Percentiles rank a stretch among this genome's conserved stretches.
Conservation (phyloP, 1,140 invertebrate species). For the Melitaea cinxia region DNA sequence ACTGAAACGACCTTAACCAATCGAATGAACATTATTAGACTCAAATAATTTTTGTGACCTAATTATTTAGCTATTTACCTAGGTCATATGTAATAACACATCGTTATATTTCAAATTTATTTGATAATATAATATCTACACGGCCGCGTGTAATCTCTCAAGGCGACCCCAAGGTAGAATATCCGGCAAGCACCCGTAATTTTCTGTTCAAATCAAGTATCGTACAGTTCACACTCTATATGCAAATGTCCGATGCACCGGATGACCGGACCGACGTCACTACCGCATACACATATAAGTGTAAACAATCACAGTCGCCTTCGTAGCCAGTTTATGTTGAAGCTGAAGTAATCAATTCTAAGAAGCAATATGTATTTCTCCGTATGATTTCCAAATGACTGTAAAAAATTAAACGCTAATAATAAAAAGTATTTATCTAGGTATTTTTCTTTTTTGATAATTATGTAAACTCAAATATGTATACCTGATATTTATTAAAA, state of each 20-base stretch:
- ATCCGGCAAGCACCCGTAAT: constrained; percentile 32
- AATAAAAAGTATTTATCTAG: no score
- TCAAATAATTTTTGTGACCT: neutral
- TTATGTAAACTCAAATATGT: no score
- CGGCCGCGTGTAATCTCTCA: constrained; percentile 28
- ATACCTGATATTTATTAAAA: no score
- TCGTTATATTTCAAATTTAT: constrained; percentile 13
- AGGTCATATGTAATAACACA: neutral
- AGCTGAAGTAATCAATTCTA: neutral
- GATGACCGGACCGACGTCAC: constrained; percentile 55
- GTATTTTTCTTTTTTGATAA: no score
- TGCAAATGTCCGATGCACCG: constrained; percentile 54
- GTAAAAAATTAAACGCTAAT: no score
- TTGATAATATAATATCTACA: constrained; percentile 23
- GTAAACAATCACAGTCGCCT: constrained; percentile 10
- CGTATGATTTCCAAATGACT: no score
- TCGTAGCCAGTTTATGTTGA: constrained; percentile 2
- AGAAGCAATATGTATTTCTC: neutral
- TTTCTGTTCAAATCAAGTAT: constrained; percentile 47
- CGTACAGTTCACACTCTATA: constrained; percentile 49
- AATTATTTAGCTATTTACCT: no score
- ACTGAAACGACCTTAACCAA: neutral
- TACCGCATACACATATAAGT: constrained; percentile 25
- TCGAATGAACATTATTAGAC: neutral
- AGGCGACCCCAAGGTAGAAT: constrained; percentile 20